Evolutionary conservation across 2,888 invertebrate genomes (phyloP).

Genomic region (Callinectes sapidus): DNA sequence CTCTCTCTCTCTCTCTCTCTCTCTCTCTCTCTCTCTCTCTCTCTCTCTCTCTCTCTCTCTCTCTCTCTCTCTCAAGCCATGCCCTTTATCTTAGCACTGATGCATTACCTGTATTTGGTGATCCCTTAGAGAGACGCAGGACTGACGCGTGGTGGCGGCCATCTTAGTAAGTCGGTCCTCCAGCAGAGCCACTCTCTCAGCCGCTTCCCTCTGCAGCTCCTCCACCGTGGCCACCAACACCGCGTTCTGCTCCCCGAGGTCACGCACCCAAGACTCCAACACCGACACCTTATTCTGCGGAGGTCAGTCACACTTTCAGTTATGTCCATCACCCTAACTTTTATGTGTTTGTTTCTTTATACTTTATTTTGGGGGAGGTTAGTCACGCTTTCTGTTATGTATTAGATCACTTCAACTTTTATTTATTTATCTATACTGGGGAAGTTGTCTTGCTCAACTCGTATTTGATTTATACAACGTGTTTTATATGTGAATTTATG

Average conservation of each 20-base stretch:
- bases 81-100: not conserved
- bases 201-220: slow-evolving; percentile 83
- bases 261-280: slow-evolving; percentile 76
- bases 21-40: no score
- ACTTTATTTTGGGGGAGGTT: no score
- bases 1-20: no score
- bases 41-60: no score
- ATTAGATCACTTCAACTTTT: no score
- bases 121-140: slow-evolving; percentile 63
- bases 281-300: slow-evolving; percentile 68
- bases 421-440: no score
- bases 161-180: slow-evolving; percentile 77
- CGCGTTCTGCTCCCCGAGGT: slow-evolving; percentile 83
- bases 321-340: no score
- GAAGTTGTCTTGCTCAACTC: no score
- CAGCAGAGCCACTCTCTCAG: slow-evolving; percentile 79
- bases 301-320: not conserved
- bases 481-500: no score
- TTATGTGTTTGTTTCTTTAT: no score
- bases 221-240: slow-evolving; percentile 82
- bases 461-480: not conserved
- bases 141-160: slow-evolving; percentile 64
- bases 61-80: no score
- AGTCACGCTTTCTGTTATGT: no score
- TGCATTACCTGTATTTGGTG: slow-evolving; percentile 67